Percentiles rank a stretch among this genome's conserved stretches.
Conservation (phyloP, 2,113 vertebrate species). For the Cichladusa arquata region DNA sequence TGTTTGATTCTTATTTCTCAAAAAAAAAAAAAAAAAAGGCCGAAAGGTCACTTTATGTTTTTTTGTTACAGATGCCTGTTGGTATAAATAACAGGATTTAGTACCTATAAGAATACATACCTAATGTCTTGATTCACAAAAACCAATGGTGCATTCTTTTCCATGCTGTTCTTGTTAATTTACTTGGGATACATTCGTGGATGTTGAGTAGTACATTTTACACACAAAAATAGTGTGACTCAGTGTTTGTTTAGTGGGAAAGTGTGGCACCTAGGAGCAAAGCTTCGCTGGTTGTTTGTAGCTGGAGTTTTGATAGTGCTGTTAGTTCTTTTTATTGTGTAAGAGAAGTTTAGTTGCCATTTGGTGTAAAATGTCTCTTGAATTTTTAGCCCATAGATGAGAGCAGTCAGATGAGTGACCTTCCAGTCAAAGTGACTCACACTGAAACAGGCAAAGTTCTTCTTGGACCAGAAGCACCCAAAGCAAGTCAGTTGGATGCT, state of each 20-base stretch:
- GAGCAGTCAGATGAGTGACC: conserved; percentile 98
- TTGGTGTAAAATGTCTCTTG: not conserved
- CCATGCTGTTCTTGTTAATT: not conserved
- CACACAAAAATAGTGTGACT: not conserved
- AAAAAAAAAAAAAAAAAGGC: not conserved
- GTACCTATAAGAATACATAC: not conserved
- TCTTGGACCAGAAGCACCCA: conserved; percentile 94
- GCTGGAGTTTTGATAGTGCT: not conserved
- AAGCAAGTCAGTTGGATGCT: conserved; percentile 96
- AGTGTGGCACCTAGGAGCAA: not conserved
- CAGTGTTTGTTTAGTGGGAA: not conserved
- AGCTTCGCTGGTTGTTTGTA: not conserved
- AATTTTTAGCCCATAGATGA: conserved; percentile 89
- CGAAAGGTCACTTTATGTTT: not conserved
- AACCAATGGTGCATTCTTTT: not conserved
- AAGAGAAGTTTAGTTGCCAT: not conserved
- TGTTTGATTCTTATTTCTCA: not conserved
- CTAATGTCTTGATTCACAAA: not conserved
- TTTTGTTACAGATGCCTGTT: not conserved
- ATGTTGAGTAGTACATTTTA: not conserved
- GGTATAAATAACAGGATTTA: not conserved
- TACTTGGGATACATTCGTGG: not conserved
- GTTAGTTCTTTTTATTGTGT: not conserved
- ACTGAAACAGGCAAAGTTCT: conserved; percentile 95
- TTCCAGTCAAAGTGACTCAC: conserved; percentile 97